These are phyloP conservation scores for Anthonomus grandis DNA, from an alignment of 1,140 invertebrate genomes.

Conservation along the genomic window DNA sequence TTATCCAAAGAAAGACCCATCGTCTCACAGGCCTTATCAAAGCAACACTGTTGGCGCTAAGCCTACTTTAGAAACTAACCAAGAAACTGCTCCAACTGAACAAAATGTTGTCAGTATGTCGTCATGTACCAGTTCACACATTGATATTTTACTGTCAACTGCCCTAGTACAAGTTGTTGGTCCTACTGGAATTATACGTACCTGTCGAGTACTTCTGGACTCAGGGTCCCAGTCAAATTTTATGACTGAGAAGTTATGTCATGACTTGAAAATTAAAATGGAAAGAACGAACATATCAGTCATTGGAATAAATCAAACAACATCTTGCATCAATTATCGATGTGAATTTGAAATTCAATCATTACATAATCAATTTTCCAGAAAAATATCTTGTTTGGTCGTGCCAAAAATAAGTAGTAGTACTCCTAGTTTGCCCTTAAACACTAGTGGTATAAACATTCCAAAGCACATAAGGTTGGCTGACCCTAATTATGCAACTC, in stretches of 20 bases:
- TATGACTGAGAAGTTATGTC: neutral
- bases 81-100: too few species aligned
- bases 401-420: neutral
- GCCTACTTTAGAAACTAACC: neutral
- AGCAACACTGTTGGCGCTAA: neutral
- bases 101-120: too few species aligned
- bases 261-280: neutral
- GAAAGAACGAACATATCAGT: neutral
- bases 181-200: neutral
- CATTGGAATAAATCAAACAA: neutral
- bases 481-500: neutral
- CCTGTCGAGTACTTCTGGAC: conserved; percentile 6
- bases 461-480: conserved; percentile 2
- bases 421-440: neutral
- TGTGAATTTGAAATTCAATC: neutral
- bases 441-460: neutral
- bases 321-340: neutral
- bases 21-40: too few species aligned
- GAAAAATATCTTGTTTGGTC: neutral
- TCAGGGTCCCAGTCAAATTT: conserved; percentile 11
- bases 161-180: neutral
- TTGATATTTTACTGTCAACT: too few species aligned
- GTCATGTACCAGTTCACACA: too few species aligned
- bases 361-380: neutral
- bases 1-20: too few species aligned